Conservation (phyloP, 2,113 vertebrate species). For the Pycnonotus jocosus region DNA sequence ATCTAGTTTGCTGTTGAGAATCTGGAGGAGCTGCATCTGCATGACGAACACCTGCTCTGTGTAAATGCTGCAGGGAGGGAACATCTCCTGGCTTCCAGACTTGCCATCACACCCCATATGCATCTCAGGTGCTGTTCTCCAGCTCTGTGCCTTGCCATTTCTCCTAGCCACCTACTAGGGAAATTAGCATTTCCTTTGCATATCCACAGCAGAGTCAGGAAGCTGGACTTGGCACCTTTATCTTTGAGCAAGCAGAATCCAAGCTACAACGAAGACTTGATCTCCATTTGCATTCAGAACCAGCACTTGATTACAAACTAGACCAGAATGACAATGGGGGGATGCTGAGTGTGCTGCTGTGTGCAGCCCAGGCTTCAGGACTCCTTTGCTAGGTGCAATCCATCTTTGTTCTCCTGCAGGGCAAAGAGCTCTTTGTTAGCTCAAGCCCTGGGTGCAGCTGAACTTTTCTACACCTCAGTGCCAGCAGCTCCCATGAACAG, state of each 20-base stretch:
- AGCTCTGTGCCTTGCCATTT: background rate
- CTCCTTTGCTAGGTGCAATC: background rate
- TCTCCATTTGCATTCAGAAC: slow-evolving; percentile 1
- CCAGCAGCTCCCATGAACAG: background rate
- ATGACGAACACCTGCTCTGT: background rate
- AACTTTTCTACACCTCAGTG: background rate
- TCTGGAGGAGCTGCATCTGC: background rate
- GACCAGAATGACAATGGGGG: background rate
- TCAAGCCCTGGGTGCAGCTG: background rate
- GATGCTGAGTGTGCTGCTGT: background rate
- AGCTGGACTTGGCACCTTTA: background rate
- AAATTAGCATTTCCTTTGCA: background rate
- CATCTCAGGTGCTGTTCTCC: background rate
- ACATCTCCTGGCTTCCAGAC: background rate
- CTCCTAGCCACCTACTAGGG: background rate
- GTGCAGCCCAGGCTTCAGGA: background rate
- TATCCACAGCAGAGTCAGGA: background rate
- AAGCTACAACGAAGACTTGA: background rate
- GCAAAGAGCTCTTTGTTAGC: background rate
- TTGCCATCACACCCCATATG: background rate
- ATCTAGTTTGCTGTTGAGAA: background rate
- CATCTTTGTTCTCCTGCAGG: background rate
- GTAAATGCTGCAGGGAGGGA: background rate
- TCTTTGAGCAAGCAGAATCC: background rate
- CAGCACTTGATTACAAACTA: background rate